phyloP scores from a whole-genome alignment of 2,797 vertebrate genomes.

The Merluccius polli region DNA sequence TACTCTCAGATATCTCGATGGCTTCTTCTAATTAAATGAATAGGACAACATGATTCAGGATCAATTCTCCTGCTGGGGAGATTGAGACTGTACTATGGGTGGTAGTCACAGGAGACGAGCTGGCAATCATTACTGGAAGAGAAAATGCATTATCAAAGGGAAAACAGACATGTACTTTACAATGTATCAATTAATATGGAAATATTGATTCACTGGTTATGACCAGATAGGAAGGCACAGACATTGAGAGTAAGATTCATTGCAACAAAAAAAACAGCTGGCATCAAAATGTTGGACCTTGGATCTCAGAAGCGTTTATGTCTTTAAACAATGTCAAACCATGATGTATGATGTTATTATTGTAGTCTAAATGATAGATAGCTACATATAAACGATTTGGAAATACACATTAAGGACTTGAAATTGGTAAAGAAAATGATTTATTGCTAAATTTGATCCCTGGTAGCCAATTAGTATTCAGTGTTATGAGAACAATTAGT shows the following conservation, averaged over 20 bases:
- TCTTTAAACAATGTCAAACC: neutral
- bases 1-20: neutral
- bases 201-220: neutral
- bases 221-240: neutral
- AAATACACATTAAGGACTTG: constrained; percentile 6
- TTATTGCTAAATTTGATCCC: neutral
- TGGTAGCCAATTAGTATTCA: neutral
- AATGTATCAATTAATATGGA: neutral
- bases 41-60: neutral
- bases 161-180: neutral
- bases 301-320: neutral
- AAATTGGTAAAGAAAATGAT: neutral
- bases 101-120: neutral
- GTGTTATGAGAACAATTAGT: neutral
- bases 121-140: neutral
- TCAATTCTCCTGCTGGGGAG: neutral
- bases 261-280: neutral
- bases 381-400: neutral
- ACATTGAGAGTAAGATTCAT: neutral
- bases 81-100: neutral
- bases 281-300: neutral
- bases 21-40: neutral
- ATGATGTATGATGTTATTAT: constrained; percentile 3
- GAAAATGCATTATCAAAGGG: neutral
- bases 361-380: neutral